These are phyloP conservation scores for Lordiphosa collinella DNA, from an alignment of 1,140 invertebrate species.

Conservation along the genomic window DNA sequence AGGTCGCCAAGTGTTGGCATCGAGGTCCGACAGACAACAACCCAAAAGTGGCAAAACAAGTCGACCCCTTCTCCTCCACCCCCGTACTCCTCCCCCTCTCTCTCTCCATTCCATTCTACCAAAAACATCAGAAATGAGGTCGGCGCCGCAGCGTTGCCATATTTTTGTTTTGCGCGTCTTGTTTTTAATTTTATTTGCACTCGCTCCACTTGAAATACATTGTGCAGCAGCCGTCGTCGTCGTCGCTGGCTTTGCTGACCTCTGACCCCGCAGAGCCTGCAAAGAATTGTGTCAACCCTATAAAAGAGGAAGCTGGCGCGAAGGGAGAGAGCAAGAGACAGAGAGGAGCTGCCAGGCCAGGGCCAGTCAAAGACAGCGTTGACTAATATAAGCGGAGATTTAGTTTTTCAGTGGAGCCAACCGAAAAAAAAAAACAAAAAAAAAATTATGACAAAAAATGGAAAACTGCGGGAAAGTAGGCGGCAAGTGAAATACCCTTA, in stretches of 20 bases:
- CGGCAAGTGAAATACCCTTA: neutral
- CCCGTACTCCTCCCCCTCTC: neutral
- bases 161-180: slow-evolving; percentile 47
- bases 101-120: too few species aligned
- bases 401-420: slow-evolving; percentile 13
- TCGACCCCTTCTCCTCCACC: slow-evolving; percentile 19
- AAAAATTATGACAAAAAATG: neutral
- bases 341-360: slow-evolving; percentile 29
- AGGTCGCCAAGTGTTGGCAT: slow-evolving; percentile 66
- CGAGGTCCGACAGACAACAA: slow-evolving; percentile 21
- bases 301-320: neutral
- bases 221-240: slow-evolving; percentile 40
- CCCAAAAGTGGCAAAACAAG: slow-evolving; percentile 68
- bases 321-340: slow-evolving; percentile 3
- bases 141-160: slow-evolving; percentile 66
- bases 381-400: slow-evolving; percentile 62
- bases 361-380: slow-evolving; percentile 53
- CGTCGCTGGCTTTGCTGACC: slow-evolving; percentile 26
- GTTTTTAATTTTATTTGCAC: slow-evolving; percentile 71
- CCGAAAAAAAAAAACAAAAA: neutral
- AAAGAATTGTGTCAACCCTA: slow-evolving; percentile 37
- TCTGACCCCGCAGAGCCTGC: slow-evolving; percentile 25
- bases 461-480: slow-evolving; percentile 3
- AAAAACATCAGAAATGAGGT: slow-evolving; percentile 49
- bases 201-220: slow-evolving; percentile 75